Conservation (phyloP, 2,113 vertebrate species). For the Pundamilia nyererei region DNA sequence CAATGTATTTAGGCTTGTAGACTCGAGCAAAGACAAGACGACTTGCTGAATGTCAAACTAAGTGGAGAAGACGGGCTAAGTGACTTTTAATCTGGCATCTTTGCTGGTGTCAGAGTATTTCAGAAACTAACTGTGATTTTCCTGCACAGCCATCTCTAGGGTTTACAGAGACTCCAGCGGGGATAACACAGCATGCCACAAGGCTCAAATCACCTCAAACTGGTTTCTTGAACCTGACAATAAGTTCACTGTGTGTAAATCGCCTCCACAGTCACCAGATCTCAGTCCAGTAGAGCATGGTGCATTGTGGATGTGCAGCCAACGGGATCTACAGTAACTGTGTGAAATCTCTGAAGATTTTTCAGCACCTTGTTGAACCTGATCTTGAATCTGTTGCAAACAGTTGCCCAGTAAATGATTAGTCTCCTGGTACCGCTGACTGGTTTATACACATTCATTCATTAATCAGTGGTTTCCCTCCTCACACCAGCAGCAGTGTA, state of each 20-base stretch:
- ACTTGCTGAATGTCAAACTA: background rate
- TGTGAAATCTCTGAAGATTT: background rate
- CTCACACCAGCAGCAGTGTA: background rate
- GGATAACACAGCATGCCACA: background rate
- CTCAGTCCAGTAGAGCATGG: background rate
- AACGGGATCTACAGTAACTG: background rate
- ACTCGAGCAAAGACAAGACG: background rate
- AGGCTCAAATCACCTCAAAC: background rate
- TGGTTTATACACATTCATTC: background rate
- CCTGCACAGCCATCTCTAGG: background rate
- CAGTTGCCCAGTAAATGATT: background rate
- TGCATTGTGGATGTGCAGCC: background rate
- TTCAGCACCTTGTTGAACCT: background rate
- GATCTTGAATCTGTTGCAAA: background rate
- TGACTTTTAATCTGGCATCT: background rate
- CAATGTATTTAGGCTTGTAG: background rate
- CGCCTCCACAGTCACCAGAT: background rate
- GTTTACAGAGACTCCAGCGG: background rate
- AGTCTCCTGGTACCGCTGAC: background rate
- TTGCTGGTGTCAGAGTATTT: background rate
- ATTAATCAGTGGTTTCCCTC: background rate
- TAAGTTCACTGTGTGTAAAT: background rate
- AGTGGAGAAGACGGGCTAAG: background rate
- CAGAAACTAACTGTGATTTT: background rate
- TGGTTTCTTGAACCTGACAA: background rate